These are phyloP conservation scores for Seira sanloemensis DNA, from an alignment of 2,888 invertebrate species.

Conservation along the genomic window DNA sequence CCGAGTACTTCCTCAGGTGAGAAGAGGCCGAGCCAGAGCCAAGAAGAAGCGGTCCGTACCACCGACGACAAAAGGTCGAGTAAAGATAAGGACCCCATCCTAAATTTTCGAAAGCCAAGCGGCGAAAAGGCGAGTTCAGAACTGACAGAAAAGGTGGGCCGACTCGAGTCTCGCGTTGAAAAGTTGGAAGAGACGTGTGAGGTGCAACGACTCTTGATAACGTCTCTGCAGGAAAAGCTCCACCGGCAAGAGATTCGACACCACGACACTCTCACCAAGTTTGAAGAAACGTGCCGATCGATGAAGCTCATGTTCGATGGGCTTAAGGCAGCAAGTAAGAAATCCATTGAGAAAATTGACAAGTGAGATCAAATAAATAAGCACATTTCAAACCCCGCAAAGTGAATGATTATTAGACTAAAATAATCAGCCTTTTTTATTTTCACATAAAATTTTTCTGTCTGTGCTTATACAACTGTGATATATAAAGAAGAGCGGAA, in stretches of 20 bases:
- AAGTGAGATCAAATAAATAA: slow-evolving; percentile 1
- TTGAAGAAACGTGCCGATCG: slow-evolving; percentile 49
- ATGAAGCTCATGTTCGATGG: slow-evolving; percentile 51
- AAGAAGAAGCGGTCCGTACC: too few relatives aligned
- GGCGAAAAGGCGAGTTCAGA: background rate
- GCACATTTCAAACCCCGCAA: background rate
- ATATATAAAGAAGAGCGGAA: background rate
- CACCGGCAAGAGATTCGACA: slow-evolving; percentile 47
- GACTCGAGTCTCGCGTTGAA: slow-evolving; percentile 19
- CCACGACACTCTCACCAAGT: slow-evolving; percentile 42
- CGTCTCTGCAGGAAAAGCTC: slow-evolving; percentile 26
- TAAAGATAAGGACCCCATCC: too few relatives aligned
- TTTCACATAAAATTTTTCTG: slow-evolving; percentile 20
- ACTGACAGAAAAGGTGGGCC: background rate
- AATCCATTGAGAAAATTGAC: slow-evolving; percentile 1
- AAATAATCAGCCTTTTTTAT: slow-evolving; percentile 40
- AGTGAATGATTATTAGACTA: slow-evolving; percentile 39
- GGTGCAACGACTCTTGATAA: background rate
- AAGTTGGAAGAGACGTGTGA: background rate
- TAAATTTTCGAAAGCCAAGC: background rate
- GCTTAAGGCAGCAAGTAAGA: slow-evolving; percentile 8
- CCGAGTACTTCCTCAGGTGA: too few relatives aligned
- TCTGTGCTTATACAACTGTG: slow-evolving; percentile 16
- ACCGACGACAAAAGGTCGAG: too few relatives aligned
- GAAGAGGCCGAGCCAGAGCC: too few relatives aligned